Base-by-base conservation (phyloP, 2,113 vertebrate genomes). In the Anarhynchus alexandrinus region DNA sequence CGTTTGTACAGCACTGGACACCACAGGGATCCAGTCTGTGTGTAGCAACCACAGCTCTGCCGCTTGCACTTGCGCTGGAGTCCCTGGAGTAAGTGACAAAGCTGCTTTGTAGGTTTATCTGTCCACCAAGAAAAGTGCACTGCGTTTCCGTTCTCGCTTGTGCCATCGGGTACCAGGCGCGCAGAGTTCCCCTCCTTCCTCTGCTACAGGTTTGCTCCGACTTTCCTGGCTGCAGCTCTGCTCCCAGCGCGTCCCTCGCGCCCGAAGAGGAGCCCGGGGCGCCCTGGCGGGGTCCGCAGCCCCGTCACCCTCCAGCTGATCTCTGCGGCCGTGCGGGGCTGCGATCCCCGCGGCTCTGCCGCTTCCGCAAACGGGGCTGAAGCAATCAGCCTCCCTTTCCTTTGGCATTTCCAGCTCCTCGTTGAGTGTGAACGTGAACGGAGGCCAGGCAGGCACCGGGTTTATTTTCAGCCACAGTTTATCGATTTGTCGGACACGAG, bases 181-280 rank as follows among this genome's bases (percentile, higher is more conserved):
- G 18, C 30, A 32, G 34, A 40, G 29, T 27, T 80, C 3, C 1
- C 34, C 51, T 58, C 43, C 73, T 27, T 71, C 30, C 51, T 42
- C 47, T 29, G 42, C 52, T 43, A 4, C 21, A 40, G 40, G 40
- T 80, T 71, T 40, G 29, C 42, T 65, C 77, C 0, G 3, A 57
- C 11, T 72, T 79, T 23, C 34, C 73, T 64, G 2, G 0, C 38
- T 34, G 30, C 47, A 0, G 13, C 40, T 49, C 55, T 38, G 27
- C 51, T 77, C 38, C 26, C 1, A 0, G n/a, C 3, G 2, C 23
- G 25, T 29, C 10, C 51, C 34, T 29, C 0, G 0, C 15, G 57
- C 21, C 79, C 1, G 0, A 74, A 32, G 51, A 43, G 22, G 27
- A 76, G 22, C 32, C 27, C 66, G 1, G 21, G 9, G 29, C 2